A percentile compares a stretch with the other conserved stretches of the same genome.
Evolutionary conservation across 2,797 vertebrate species (phyloP).

Genomic region (Micrastur ruficollis): DNA sequence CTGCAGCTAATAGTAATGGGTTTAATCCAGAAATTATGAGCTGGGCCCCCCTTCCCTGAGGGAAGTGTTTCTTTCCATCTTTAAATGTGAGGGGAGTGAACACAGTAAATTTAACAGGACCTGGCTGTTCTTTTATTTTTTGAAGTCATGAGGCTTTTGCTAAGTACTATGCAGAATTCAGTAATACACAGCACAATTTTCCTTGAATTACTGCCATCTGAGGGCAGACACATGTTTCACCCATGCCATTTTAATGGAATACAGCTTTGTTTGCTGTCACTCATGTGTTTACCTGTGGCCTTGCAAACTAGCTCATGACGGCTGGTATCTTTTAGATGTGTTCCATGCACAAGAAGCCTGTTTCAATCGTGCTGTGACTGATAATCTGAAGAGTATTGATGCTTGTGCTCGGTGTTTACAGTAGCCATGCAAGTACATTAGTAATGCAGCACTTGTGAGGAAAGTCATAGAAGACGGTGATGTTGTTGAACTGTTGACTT

Average conservation of each 20-base stretch:
- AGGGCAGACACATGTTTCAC: neutral
- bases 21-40: constrained; percentile 73
- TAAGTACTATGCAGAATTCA: neutral
- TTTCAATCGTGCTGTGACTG: neutral
- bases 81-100: neutral
- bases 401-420: neutral
- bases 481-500: neutral
- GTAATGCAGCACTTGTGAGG: neutral
- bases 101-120: neutral
- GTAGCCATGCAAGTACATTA: neutral
- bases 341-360: neutral
- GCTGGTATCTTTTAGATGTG: neutral
- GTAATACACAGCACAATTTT: neutral
- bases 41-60: constrained; percentile 31
- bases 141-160: neutral
- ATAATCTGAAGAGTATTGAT: neutral
- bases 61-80: constrained; percentile 50
- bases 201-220: neutral
- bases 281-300: neutral
- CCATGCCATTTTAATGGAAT: neutral
- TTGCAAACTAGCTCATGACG: neutral
- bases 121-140: constrained; percentile 21
- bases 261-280: neutral
- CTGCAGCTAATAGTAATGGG: constrained; percentile 69
- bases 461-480: neutral